A percentile compares a stretch with the other conserved stretches of the same genome.
Conservation (phyloP, 1,140 invertebrate genomes). For the Drosophila sp. region DNA sequence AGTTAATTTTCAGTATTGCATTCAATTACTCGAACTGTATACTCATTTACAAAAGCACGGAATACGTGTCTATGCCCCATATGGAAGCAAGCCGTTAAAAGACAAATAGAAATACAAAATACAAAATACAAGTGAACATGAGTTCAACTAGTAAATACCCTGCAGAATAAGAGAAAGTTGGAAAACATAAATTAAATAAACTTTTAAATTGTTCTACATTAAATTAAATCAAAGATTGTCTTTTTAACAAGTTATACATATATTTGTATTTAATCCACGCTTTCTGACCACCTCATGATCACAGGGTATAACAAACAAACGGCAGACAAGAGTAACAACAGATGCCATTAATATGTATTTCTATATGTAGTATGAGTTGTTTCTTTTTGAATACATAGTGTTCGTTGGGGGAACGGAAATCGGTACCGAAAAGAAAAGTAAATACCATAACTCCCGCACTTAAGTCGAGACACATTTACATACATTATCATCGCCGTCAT, state of each 20-base stretch:
- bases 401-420: background rate
- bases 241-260: background rate
- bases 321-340: slow-evolving; percentile 13
- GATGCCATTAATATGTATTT: slow-evolving; percentile 53
- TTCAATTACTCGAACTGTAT: slow-evolving; percentile 32
- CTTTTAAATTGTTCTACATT: too few relatives aligned
- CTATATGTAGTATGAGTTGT: slow-evolving; percentile 33
- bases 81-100: slow-evolving; percentile 49
- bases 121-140: slow-evolving; percentile 19
- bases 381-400: background rate
- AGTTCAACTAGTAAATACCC: slow-evolving; percentile 7
- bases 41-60: background rate
- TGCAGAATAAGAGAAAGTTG: background rate
- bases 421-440: slow-evolving; percentile 4
- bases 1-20: slow-evolving; percentile 4
- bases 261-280: background rate
- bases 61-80: slow-evolving; percentile 15
- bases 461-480: slow-evolving; percentile 40
- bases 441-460: slow-evolving; percentile 28
- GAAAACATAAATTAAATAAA: background rate
- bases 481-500: slow-evolving; percentile 27
- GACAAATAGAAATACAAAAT: slow-evolving; percentile 34
- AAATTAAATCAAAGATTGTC: too few relatives aligned
- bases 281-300: background rate
- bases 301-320: slow-evolving; percentile 37